Percentiles rank a stretch among this genome's conserved stretches.
Evolutionary conservation across 2,888 invertebrate species (phyloP).

Genomic region (Drosophila borborema): DNA sequence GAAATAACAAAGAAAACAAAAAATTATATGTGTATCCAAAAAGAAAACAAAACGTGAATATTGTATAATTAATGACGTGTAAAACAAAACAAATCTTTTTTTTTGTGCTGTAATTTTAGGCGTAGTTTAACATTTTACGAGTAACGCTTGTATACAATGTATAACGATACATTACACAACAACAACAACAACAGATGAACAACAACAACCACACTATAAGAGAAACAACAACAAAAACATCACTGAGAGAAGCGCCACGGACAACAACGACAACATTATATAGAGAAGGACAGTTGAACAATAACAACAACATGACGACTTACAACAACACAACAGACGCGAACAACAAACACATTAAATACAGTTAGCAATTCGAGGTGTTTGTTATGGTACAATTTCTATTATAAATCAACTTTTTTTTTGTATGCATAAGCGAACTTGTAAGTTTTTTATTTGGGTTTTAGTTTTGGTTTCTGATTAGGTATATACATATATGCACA

Average conservation of each 20-base stretch:
- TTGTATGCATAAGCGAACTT: neutral
- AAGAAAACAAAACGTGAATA: slow-evolving; percentile 25
- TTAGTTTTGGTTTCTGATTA: slow-evolving; percentile 3
- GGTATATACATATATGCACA: neutral
- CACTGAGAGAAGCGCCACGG: neutral
- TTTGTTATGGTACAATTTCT: slow-evolving; percentile 36
- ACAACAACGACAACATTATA: slow-evolving; percentile 1
- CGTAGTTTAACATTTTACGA: slow-evolving; percentile 39
- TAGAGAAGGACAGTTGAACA: neutral
- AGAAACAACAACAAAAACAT: slow-evolving; percentile 1
- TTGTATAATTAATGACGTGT: slow-evolving; percentile 45
- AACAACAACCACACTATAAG: neutral
- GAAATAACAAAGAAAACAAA: neutral
- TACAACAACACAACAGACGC: neutral
- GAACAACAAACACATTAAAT: neutral
- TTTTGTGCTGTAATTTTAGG: slow-evolving; percentile 64
- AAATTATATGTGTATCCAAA: neutral
- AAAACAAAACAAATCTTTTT: slow-evolving; percentile 33
- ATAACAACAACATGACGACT: neutral
- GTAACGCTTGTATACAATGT: slow-evolving; percentile 38
- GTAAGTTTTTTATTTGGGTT: slow-evolving; percentile 9
- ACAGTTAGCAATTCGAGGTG: slow-evolving; percentile 18
- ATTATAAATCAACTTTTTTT: slow-evolving; percentile 12
- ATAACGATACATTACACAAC: slow-evolving; percentile 11
- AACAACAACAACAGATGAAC: neutral